These are phyloP conservation scores for Cavia porcellus DNA, from an alignment of 2,113 vertebrate species.

Conservation along the genomic window DNA sequence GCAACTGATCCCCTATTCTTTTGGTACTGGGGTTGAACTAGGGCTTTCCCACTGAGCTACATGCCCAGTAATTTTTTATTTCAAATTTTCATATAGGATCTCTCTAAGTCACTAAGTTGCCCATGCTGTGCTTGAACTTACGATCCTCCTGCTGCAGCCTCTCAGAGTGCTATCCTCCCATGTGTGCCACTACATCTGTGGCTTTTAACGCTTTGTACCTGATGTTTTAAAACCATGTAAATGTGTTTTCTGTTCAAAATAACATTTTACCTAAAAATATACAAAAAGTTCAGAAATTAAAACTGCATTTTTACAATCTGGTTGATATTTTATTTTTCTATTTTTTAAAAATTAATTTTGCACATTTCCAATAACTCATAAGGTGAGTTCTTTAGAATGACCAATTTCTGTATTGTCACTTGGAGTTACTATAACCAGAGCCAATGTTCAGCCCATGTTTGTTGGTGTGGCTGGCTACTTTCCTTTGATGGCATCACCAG, in stretches of 20 bases:
- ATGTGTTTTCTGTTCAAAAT: slow-evolving; percentile 24
- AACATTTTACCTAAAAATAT: neutral
- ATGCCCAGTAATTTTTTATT: neutral
- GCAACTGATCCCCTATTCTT: neutral
- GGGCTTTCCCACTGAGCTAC: neutral
- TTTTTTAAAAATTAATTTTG: slow-evolving; percentile 24
- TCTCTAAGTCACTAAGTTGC: neutral
- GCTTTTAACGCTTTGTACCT: neutral
- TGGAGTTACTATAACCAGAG: neutral
- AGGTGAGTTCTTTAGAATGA: neutral
- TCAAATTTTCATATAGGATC: neutral
- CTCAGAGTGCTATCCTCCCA: neutral
- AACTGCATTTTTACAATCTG: neutral
- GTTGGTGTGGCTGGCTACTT: neutral
- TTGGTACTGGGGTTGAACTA: neutral
- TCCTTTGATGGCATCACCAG: neutral
- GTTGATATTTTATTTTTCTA: slow-evolving; percentile 2
- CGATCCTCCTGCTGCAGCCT: neutral
- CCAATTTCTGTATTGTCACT: neutral
- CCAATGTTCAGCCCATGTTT: neutral
- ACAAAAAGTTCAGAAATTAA: slow-evolving; percentile 36
- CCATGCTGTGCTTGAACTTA: neutral
- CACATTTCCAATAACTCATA: slow-evolving; percentile 15
- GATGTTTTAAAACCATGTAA: neutral
- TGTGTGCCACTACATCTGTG: neutral